A percentile compares a stretch with the other conserved stretches of the same genome.
Evolutionary conservation across 2,797 vertebrate species (phyloP).

Genomic region (Allobates femoralis): DNA sequence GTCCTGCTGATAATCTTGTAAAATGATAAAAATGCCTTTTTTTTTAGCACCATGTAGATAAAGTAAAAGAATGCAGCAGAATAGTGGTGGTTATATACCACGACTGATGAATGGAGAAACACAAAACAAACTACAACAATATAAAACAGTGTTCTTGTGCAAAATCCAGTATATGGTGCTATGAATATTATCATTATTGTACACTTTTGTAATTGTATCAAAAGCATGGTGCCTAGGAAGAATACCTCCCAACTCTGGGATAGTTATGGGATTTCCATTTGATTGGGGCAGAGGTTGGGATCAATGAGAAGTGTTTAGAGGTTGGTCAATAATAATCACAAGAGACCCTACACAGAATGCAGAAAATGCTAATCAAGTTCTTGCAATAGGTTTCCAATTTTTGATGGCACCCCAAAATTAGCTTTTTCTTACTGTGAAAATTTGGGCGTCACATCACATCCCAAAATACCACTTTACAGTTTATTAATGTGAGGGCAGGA

Average conservation of each 20-base stretch:
- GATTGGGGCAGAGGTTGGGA: neutral
- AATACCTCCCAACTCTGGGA: neutral
- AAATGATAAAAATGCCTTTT: neutral
- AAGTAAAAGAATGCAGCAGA: neutral
- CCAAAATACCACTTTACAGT: neutral
- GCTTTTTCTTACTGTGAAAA: neutral
- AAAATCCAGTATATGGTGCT: neutral
- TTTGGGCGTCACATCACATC: neutral
- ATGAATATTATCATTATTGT: neutral
- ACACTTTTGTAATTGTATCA: neutral
- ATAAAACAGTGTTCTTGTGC: neutral
- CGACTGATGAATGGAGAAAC: no score
- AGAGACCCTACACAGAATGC: neutral
- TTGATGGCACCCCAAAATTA: neutral
- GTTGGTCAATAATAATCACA: neutral
- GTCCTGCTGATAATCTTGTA: neutral
- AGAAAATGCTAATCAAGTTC: neutral
- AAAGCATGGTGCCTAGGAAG: neutral
- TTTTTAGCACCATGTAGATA: neutral
- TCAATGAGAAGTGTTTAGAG: neutral
- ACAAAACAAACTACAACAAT: neutral
- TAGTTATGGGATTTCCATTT: neutral
- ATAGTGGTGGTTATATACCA: no score
- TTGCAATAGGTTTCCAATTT: neutral
- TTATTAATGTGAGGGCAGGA: neutral